phyloP scores from a whole-genome alignment of 1,140 invertebrate genomes.

The Neelides sp. region DNA sequence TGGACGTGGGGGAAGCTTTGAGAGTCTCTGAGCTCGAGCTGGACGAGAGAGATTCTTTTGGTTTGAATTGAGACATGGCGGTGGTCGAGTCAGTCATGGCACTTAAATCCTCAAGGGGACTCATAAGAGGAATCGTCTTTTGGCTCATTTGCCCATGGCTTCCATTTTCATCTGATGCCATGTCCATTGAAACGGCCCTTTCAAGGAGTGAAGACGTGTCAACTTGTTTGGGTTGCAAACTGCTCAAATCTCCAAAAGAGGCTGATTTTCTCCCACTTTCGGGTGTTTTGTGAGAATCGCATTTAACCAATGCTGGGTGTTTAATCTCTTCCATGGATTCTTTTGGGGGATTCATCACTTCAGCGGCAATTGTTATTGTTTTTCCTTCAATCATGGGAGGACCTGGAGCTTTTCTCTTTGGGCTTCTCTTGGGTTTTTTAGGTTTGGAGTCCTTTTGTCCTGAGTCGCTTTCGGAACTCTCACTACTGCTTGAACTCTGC shows the following conservation, averaged over 20 bases:
- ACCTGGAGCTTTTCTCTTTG: conserved; percentile 31
- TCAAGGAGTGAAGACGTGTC: conserved; percentile 45
- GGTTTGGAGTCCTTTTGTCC: conserved; percentile 12
- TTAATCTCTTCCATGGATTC: conserved; percentile 9
- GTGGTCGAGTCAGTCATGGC: conserved; percentile 30
- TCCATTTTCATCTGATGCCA: conserved; percentile 49
- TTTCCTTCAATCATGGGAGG: conserved; percentile 13
- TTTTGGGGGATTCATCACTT: conserved; percentile 18
- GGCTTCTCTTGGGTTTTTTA: conserved; percentile 27
- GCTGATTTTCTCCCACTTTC: conserved; percentile 61
- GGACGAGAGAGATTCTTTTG: conserved; percentile 47
- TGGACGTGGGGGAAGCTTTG: conserved; percentile 46
- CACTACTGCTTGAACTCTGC: conserved; percentile 12
- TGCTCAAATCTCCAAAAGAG: conserved; percentile 63
- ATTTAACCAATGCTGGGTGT: conserved; percentile 33
- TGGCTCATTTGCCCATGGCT: conserved; percentile 42
- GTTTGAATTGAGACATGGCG: conserved; percentile 29
- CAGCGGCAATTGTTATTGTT: conserved; percentile 15
- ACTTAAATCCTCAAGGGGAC: conserved; percentile 35
- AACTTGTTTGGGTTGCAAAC: conserved; percentile 46
- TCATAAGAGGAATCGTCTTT: conserved; percentile 51
- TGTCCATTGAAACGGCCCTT: conserved; percentile 65
- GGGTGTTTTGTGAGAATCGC: conserved; percentile 40
- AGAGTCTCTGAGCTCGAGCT: conserved; percentile 60
- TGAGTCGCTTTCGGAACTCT: conserved; percentile 11